These are phyloP conservation scores for Tetrao urogallus DNA, from an alignment of 2,113 vertebrate genomes.

Conservation along the genomic window DNA sequence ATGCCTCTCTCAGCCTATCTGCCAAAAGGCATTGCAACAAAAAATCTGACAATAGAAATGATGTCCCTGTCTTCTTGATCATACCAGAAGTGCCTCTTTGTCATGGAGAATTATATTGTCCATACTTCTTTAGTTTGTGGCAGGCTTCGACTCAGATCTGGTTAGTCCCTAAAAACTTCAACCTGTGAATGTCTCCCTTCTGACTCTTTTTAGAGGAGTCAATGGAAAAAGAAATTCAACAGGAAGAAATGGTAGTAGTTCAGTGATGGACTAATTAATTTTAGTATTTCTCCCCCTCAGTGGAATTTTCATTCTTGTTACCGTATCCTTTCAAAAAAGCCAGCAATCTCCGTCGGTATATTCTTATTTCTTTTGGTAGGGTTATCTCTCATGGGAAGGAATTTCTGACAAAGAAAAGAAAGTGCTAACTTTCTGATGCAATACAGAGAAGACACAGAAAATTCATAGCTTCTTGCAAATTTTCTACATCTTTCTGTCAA, in stretches of 20 bases:
- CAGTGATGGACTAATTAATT: not conserved
- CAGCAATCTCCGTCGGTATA: not conserved
- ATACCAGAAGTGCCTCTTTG: not conserved
- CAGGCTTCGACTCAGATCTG: not conserved
- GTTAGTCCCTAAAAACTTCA: not conserved
- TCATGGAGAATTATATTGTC: not conserved
- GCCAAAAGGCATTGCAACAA: not conserved
- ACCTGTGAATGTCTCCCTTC: not conserved
- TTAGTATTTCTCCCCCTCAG: not conserved
- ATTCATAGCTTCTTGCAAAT: not conserved
- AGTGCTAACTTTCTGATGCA: not conserved
- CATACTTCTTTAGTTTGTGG: not conserved
- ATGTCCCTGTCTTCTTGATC: not conserved
- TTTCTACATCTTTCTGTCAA: not conserved
- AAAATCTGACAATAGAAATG: not conserved
- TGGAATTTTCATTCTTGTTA: not conserved
- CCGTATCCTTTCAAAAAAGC: not conserved
- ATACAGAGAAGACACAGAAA: not conserved
- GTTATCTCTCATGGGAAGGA: not conserved
- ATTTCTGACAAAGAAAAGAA: not conserved
- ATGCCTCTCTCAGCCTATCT: not conserved
- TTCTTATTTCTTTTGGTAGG: not conserved
- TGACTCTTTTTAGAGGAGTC: not conserved
- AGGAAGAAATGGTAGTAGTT: not conserved
- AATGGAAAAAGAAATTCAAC: not conserved